Conservation (phyloP, 2,888 invertebrate genomes). For the Meliscaeva auricollis region DNA sequence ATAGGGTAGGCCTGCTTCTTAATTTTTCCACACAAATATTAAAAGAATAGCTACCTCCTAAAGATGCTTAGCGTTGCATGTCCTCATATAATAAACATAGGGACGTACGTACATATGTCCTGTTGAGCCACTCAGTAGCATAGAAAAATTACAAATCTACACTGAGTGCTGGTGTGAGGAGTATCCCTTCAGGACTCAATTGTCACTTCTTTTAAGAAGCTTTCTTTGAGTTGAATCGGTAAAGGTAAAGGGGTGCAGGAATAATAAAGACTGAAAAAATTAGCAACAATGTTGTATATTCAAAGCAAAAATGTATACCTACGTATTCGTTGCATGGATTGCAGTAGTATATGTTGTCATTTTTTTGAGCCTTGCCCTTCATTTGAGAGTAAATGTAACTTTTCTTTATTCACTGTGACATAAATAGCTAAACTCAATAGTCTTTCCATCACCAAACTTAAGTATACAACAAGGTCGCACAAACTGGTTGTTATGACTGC, state of each 20-base stretch:
- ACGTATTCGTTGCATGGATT: constrained; percentile 1
- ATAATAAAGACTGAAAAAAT: background rate
- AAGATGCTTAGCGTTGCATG: constrained; percentile 64
- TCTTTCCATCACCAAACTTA: background rate
- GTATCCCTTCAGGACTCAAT: constrained; percentile 64
- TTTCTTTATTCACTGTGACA: background rate
- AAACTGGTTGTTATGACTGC: too few species aligned
- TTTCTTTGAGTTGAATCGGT: constrained; percentile 65
- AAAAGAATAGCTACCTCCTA: constrained; percentile 1
- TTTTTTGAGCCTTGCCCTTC: constrained; percentile 64
- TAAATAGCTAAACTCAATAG: constrained; percentile 32
- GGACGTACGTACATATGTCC: background rate
- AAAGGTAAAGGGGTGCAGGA: constrained; percentile 21
- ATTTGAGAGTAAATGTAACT: constrained; percentile 54
- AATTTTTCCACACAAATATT: constrained; percentile 50
- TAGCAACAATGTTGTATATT: constrained; percentile 24
- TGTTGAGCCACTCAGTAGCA: constrained; percentile 63
- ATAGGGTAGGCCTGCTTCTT: constrained; percentile 24
- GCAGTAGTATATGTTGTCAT: constrained; percentile 50
- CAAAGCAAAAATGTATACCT: background rate
- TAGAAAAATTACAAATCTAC: constrained; percentile 41
- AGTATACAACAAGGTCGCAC: background rate
- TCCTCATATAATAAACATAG: background rate
- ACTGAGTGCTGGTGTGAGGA: constrained; percentile 17
- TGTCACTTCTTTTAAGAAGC: constrained; percentile 73